Base-by-base conservation (phyloP, 30 jellyfish, hydroid and myxozoan genomes). In the Sanderia malayensis region DNA sequence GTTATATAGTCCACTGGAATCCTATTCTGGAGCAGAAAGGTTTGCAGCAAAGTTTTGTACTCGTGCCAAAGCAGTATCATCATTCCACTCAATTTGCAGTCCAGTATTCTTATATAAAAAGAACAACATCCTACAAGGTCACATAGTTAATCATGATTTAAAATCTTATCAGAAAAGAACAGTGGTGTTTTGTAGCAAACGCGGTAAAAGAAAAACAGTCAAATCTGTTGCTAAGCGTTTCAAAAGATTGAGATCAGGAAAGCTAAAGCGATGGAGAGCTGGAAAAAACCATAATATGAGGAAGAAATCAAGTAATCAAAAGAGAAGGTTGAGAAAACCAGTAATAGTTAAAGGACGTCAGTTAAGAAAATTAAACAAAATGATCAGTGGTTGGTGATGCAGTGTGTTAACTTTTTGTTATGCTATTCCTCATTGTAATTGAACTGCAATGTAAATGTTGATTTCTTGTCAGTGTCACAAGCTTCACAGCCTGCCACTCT, bases 301-400 rank as follows among this genome's bases (percentile, higher is more conserved):
- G 24, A 74, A 70, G 33, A 85, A 85, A 53, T 69, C 89, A 37
- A 31, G 31, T 19, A 85, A 64, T 26, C 80, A 70, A 34, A 85
- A 57, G 62, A 52, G 84, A 53, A 41, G 87, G 22, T 49, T 85
- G 28, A 55, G 80, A 53, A 85, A 60, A 55, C 89, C 90, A 22
- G 95, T 85, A 20, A 46, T 85, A 15, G 91, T 85, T 7, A 85
- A 34, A 61, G 87, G 87, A 52, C 49, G 77, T 6, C 84, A 76
- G 62, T 58, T 85, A 9, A 59, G 90, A 44, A 74, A 74, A 46
- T 31, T 85, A 13, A 85, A 85, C 76, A 76, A 45, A 70, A 85
- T 85, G 95, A 49, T 85, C 0, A 85, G 70, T 76, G 95, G 95
- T 2, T 85, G 95, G 95, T 85, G 85, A 73, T 9, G 75, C 61